Evolutionary conservation across 2,888 invertebrate species (phyloP), one percentile per base, ranked within the genome.

Genomic region (Apotomis turbidana): DNA sequence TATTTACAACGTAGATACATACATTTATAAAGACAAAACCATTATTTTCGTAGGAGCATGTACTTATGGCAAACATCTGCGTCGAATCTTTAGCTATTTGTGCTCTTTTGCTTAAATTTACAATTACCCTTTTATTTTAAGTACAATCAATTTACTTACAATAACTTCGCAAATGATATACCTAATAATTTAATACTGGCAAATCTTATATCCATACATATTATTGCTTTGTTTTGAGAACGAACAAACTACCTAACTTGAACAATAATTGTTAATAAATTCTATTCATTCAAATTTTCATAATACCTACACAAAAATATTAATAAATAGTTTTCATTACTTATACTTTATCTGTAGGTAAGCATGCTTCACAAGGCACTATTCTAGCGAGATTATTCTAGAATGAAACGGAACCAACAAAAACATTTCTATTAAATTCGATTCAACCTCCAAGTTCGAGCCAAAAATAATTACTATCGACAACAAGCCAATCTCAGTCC

Each of bases 281-380:
- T 76, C 80, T 78, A 82, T 76, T 80, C 77, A 76, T 68, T 73
- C 75, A 76, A 77, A 51, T 75, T 81, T 82, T 81, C 87, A 85
- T 85, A 85, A 83, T 83, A 80, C 73, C 81, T 90, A 88, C 90
- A 89, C 84, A 90, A 90, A 89, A 90, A 90, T 91, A 90, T 83
- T 80, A 85, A 83, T 85, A 83, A 86, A 84, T 83, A 81, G 81
- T 81, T 84, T 83, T 84, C 85, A 61, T 84, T 84, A 84, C 81
- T 85, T 84, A 81, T 75, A 81, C 82, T 80, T 81, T 83, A 80
- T 85, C 84, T 87, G 82, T 84, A 76, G 77, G 82, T 90, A 92
- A 92, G 93, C 93, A 91, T 92, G 91, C 92, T 84, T 92, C 89
- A 88, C 90, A 93, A 93, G 93, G 93, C 93, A 93, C 93, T 93